Percentiles rank a stretch among this genome's conserved stretches.
These are phyloP conservation scores for Centropyge bicolor DNA, from an alignment of 2,797 vertebrate species.

Conservation along the genomic window DNA sequence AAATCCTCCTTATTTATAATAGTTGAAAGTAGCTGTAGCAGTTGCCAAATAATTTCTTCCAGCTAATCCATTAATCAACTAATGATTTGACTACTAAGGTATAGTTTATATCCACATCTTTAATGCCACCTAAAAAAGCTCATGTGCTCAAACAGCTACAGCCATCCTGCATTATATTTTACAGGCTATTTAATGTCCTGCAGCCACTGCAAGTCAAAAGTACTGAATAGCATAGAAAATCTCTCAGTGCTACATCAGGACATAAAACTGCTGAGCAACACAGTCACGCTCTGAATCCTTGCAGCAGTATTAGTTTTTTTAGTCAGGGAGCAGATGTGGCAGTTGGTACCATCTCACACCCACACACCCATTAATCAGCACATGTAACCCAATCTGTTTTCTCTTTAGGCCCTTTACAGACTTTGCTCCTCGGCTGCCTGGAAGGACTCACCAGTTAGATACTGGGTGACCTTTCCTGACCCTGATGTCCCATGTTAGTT, in stretches of 20 bases:
- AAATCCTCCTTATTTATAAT: not conserved
- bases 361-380: slow-evolving; percentile 35
- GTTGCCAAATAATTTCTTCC: too few species aligned
- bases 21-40: not conserved
- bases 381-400: slow-evolving; percentile 16
- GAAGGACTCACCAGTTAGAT: not conserved
- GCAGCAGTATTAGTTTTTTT: slow-evolving; percentile 4
- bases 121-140: not conserved
- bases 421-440: not conserved
- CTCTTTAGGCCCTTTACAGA: slow-evolving; percentile 3
- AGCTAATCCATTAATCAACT: not conserved
- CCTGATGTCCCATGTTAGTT: not conserved
- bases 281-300: slow-evolving; percentile 20
- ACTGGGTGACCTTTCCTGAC: slow-evolving; percentile 20
- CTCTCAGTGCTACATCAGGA: not conserved
- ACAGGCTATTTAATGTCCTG: not conserved
- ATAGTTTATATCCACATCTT: not conserved
- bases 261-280: slow-evolving; percentile 35
- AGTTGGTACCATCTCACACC: slow-evolving; percentile 6
- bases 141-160: not conserved
- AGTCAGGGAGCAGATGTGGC: slow-evolving; percentile 52
- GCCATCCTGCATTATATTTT: not conserved
- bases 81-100: not conserved
- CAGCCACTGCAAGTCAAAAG: not conserved
- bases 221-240: not conserved